Conservation (phyloP, 1,140 invertebrate genomes). For the Hirudo medicinalis region DNA sequence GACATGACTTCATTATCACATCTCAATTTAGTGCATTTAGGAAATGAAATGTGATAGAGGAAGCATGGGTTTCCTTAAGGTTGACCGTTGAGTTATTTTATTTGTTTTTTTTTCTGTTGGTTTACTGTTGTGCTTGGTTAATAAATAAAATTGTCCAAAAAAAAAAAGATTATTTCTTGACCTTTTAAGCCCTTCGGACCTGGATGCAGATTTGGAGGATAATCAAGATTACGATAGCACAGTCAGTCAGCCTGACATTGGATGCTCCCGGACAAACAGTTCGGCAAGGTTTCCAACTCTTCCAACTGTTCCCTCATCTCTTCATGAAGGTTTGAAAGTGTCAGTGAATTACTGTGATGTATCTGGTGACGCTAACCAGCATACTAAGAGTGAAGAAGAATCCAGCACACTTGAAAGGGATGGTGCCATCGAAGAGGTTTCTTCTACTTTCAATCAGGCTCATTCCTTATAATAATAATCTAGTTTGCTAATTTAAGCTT, state of each 20-base stretch:
- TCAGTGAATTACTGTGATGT: too few relatives aligned
- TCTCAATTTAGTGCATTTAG: not conserved
- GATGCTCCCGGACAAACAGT: slow-evolving; percentile 13
- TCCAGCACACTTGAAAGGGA: not conserved
- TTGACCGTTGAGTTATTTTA: too few relatives aligned
- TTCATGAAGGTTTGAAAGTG: too few relatives aligned
- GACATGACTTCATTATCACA: not conserved
- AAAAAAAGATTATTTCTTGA: slow-evolving; percentile 5
- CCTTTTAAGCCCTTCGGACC: slow-evolving; percentile 46
- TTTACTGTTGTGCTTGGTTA: too few relatives aligned
- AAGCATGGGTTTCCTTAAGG: too few relatives aligned
- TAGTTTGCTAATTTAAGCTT: too few relatives aligned
- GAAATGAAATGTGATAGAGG: not conserved
- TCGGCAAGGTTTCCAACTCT: not conserved
- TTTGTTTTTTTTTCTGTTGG: too few relatives aligned
- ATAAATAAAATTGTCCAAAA: too few relatives aligned
- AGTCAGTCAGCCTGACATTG: slow-evolving; percentile 36
- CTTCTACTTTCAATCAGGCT: not conserved
- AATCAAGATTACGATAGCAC: slow-evolving; percentile 45
- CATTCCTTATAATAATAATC: too few relatives aligned
- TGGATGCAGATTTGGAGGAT: slow-evolving; percentile 54
- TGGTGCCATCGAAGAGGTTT: not conserved
- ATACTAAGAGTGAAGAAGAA: not conserved
- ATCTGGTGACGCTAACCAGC: not conserved
- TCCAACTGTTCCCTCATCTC: not conserved